phyloP scores from a whole-genome alignment of 2,888 invertebrate species.

The Brachypterus glaber region DNA sequence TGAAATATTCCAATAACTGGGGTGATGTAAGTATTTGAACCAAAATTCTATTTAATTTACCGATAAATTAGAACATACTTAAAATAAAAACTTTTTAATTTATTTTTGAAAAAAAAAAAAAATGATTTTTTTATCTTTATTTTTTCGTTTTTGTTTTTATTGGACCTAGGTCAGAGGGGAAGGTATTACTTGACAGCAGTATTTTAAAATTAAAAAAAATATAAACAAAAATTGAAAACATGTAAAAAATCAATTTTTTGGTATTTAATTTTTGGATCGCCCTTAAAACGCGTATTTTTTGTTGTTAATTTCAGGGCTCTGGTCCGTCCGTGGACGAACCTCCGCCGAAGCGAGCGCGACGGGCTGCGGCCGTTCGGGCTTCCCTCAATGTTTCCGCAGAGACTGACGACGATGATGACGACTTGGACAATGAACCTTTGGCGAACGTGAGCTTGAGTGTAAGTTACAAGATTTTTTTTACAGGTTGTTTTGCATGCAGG shows the following conservation, averaged over 20 bases:
- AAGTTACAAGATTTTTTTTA: neutral
- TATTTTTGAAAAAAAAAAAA: no score
- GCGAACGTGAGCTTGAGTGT: constrained; percentile 27
- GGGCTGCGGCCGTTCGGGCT: constrained; percentile 32
- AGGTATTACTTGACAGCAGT: no score
- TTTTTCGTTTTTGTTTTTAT: constrained; percentile 6
- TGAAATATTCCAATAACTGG: neutral
- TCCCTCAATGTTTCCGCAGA: constrained; percentile 28
- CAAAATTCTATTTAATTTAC: no score
- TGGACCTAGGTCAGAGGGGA: constrained; percentile 7
- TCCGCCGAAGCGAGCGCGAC: constrained; percentile 31
- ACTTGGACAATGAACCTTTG: constrained; percentile 25
- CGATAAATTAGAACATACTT: no score
- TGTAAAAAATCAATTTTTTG: no score
- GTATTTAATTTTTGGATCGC: no score
- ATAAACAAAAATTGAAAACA: no score
- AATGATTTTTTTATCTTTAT: no score
- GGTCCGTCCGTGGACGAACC: constrained; percentile 23
- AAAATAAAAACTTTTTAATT: no score
- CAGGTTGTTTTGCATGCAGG: neutral
- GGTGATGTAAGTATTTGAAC: neutral
- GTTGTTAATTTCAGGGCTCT: no score
- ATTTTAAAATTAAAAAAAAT: no score
- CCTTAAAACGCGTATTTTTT: no score
- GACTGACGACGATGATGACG: constrained; percentile 31